Conservation (phyloP, 1,140 invertebrate genomes). For the Drosophila fuyamai region DNA sequence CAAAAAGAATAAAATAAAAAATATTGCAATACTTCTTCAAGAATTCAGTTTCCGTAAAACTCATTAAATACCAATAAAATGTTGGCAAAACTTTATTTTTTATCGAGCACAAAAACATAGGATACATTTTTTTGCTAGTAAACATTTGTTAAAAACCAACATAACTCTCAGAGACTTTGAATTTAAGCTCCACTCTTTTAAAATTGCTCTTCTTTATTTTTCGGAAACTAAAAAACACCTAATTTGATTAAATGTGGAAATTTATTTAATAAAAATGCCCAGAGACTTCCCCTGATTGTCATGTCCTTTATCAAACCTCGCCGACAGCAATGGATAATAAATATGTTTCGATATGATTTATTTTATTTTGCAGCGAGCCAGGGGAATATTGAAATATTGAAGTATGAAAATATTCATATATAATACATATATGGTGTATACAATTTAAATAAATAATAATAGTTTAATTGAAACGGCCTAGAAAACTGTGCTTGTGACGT, state of each 20-base stretch:
- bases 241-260: constrained; percentile 2
- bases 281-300: background rate
- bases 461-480: constrained; percentile 75
- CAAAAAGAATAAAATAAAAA: too few species aligned
- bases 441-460: constrained; percentile 73
- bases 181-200: background rate
- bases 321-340: constrained; percentile 51
- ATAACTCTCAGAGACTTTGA: background rate
- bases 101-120: too few species aligned
- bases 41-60: too few species aligned
- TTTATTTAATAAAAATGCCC: constrained; percentile 27
- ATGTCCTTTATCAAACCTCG: constrained; percentile 45
- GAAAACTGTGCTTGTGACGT: constrained; percentile 80
- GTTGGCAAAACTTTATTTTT: too few species aligned
- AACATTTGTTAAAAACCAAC: background rate
- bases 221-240: background rate
- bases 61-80: background rate
- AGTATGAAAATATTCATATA: constrained; percentile 65
- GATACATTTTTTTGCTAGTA: too few species aligned
- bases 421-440: constrained; percentile 63
- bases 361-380: constrained; percentile 51
- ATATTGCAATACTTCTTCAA: too few species aligned
- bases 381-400: constrained; percentile 45
- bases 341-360: constrained; percentile 44
- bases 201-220: background rate